These are phyloP conservation scores for Melipona quadrifasciata DNA, from an alignment of 1,140 invertebrate genomes.

Conservation along the genomic window DNA sequence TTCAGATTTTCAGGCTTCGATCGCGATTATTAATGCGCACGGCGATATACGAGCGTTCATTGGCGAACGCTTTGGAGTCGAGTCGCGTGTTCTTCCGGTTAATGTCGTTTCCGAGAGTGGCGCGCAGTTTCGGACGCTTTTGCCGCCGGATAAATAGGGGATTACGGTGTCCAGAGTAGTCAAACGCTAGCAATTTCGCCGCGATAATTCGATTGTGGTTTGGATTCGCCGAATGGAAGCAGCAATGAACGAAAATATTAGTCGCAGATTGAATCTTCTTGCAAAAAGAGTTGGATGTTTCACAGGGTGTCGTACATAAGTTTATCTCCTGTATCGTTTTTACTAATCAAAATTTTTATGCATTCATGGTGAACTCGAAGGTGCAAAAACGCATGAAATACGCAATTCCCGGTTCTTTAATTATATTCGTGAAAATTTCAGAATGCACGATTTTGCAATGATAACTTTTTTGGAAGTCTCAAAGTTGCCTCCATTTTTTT, in stretches of 20 bases:
- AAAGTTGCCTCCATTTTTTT: too few relatives aligned
- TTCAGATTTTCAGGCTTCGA: constrained; percentile 46
- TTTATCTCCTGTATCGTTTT: too few relatives aligned
- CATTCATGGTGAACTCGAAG: too few relatives aligned
- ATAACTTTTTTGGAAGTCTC: too few relatives aligned
- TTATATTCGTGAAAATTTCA: too few relatives aligned
- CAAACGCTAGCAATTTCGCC: neutral
- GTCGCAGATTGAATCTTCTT: neutral
- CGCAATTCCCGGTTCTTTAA: too few relatives aligned
- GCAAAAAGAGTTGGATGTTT: neutral
- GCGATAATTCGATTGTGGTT: neutral
- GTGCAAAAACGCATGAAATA: too few relatives aligned
- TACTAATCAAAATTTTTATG: too few relatives aligned
- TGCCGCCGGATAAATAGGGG: neutral
- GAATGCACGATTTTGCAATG: too few relatives aligned
- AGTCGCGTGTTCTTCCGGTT: constrained; percentile 21
- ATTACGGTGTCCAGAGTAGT: neutral
- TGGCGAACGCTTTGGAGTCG: constrained; percentile 3
- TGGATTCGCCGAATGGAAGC: neutral
- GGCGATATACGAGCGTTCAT: constrained; percentile 25
- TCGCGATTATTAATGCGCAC: constrained; percentile 55
- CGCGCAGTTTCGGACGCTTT: neutral
- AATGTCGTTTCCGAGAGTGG: neutral
- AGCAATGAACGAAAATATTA: neutral
- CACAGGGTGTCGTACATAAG: too few relatives aligned